Base-by-base conservation (phyloP, 2,888 invertebrate species). In the Zhengitettix transpicula region DNA sequence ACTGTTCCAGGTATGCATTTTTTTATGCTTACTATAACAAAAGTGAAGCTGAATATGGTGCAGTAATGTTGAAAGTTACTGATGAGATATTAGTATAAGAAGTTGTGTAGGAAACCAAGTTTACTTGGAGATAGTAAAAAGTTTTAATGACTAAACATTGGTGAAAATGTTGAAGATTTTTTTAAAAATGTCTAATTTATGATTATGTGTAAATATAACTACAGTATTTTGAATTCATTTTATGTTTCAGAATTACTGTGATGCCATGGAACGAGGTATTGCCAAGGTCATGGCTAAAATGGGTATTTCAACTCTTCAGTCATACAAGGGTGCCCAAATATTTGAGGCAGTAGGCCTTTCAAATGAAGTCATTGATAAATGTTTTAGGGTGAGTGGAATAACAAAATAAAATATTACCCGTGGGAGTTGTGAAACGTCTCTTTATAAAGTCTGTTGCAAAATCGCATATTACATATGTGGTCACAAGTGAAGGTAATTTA, bases 301-400 rank as follows among this genome's bases (percentile, higher is more conserved):
- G 99, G 99, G 99, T 60, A 99, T 99, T 70, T 96, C 95, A 60
- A 99, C 98, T 0, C 77, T 99, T 52, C 98, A 98, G 72, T 97
- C 96, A 0, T 99, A 99, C 75, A 98, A 97, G 77, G 92, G 96
- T 64, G 99, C 99, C 0, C 99, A 99, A 77, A 99, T 99, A 68
- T 99, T 99, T 71, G 99, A 99, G 74, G 97, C 97, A 0, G 96
- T 99, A 11, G 99, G 99, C 0, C 74, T 99, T 55, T 86, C 89
- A 51, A 82, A 87, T 62, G 96, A 98, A 68, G 89, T 99, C 0
- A 82, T 99, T 62, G 89, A 95, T 61, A 89, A 89, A 69, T 97
- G 98, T 73, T 99, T 99, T 77, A 89, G 76, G 80, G 74, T 78
- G 66, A 80, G 82, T 64, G 82, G 14, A 59, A 16, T 11, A 16